Evolutionary conservation across 2,888 invertebrate genomes (phyloP), one percentile per base, ranked within the genome.

Genomic region (Resseliella maxima): DNA sequence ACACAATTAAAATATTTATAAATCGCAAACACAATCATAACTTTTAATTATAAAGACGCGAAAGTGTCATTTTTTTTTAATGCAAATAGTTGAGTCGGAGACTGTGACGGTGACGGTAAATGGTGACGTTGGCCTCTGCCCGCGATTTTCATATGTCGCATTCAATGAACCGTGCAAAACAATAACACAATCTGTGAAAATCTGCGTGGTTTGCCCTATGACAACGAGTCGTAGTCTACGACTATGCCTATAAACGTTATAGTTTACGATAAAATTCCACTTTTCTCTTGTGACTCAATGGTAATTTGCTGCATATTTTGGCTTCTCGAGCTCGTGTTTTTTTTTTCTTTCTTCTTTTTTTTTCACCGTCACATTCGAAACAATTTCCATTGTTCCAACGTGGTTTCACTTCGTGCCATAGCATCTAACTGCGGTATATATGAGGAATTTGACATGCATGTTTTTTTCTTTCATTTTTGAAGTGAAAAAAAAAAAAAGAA

Each of bases 271-370:
- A 21, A 72, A 72, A 72, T 72, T n/a, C 72, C n/a, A 72, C 72
- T 72, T 72, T 72, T 72, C n/a, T n/a, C 12, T 12, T 72, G 72
- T 72, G 72, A 72, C 31, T 72, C 38, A 83, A 83, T 83, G 38
- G n/a, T n/a, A 83, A 38, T 83, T 83, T n/a, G 38, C 83, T 38
- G 24, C 83, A 83, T 83, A 83, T 83, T 83, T 83, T 83, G 83
- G 38, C 38, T 83, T 36, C 21, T 83, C 38, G 38, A 38, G 83
- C 59, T 59, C 24, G 10, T 50, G 5, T 50, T 18, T 18, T 50
- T 50, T 41, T 41, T 41, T 12, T 41, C 41, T 41, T 41, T 41
- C 41, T 50, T 50, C 18, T 50, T 1, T 24, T 36, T 8, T 81
- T 31, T n/a, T n/a, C n/a, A n/a, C n/a, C n/a, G n/a, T n/a, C n/a